A percentile compares a stretch with the other conserved stretches of the same genome.
These are phyloP conservation scores for Scaptomyza flava DNA, from an alignment of 2,888 invertebrate genomes.

Conservation along the genomic window DNA sequence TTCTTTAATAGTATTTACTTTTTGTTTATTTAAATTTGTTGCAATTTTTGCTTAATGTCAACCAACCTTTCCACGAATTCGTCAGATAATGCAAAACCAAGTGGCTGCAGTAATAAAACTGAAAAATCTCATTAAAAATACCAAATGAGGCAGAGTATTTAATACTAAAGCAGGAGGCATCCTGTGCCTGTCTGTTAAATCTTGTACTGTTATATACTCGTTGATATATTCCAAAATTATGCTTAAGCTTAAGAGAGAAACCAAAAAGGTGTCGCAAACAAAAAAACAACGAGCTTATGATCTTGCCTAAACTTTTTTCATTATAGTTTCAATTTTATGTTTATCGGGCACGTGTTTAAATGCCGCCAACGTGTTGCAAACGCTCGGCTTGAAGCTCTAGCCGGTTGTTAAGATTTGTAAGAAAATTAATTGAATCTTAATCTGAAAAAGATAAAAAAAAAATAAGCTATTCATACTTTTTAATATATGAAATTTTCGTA, in stretches of 20 bases:
- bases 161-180: conserved; percentile 18
- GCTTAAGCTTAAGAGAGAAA: neutral
- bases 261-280: too few species aligned
- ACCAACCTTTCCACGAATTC: conserved; percentile 38
- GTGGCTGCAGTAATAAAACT: neutral
- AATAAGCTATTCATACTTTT: too few species aligned
- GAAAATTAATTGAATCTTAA: too few species aligned
- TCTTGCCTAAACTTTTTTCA: too few species aligned
- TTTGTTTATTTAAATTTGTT: conserved; percentile 27
- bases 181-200: conserved; percentile 12
- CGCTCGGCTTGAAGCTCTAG: too few species aligned
- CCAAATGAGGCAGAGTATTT: neutral
- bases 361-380: too few species aligned
- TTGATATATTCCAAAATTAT: neutral
- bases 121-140: conserved; percentile 1
- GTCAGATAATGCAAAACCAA: conserved; percentile 16
- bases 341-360: too few species aligned
- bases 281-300: too few species aligned
- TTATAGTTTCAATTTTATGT: too few species aligned
- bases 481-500: too few species aligned
- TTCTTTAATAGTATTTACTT: neutral
- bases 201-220: neutral
- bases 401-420: too few species aligned
- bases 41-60: conserved; percentile 13
- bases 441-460: too few species aligned